A percentile compares a stretch with the other conserved stretches of the same genome.
These are phyloP conservation scores for Eubasilissa regina DNA, from an alignment of 1,140 invertebrate genomes.

Conservation along the genomic window DNA sequence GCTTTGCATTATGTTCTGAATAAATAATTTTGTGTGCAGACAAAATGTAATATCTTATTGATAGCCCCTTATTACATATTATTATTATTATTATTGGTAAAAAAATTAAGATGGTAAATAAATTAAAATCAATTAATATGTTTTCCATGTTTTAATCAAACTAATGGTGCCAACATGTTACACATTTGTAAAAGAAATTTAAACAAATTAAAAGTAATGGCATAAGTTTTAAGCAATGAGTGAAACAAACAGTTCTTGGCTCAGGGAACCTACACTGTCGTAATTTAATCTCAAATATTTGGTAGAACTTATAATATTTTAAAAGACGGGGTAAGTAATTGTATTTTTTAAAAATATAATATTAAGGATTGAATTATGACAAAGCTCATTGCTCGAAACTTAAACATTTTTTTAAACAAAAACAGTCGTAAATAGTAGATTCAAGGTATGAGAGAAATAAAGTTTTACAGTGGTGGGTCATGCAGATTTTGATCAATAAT, in stretches of 20 bases:
- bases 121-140: too few relatives aligned
- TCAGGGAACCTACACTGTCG: slow-evolving; percentile 38
- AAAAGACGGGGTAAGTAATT: neutral
- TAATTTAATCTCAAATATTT: slow-evolving; percentile 36
- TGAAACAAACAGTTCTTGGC: slow-evolving; percentile 10
- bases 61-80: too few relatives aligned
- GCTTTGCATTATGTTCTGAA: too few relatives aligned
- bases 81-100: too few relatives aligned
- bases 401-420: slow-evolving; percentile 1
- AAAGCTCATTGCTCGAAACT: slow-evolving; percentile 34
- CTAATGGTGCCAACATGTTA: too few relatives aligned
- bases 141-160: too few relatives aligned
- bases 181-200: slow-evolving; percentile 8
- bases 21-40: too few relatives aligned
- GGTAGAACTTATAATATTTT: neutral
- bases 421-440: slow-evolving; percentile 10
- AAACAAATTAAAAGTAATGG: neutral
- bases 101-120: neutral
- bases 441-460: slow-evolving; percentile 6
- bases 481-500: slow-evolving; percentile 22
- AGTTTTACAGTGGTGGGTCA: slow-evolving; percentile 5
- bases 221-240: slow-evolving; percentile 32
- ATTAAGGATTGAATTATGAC: slow-evolving; percentile 37
- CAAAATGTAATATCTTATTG: too few relatives aligned
- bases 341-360: neutral